Evolutionary conservation across 2,888 invertebrate species (phyloP), one percentile per base, ranked within the genome.

Genomic region (Eristalinus sepulchralis): DNA sequence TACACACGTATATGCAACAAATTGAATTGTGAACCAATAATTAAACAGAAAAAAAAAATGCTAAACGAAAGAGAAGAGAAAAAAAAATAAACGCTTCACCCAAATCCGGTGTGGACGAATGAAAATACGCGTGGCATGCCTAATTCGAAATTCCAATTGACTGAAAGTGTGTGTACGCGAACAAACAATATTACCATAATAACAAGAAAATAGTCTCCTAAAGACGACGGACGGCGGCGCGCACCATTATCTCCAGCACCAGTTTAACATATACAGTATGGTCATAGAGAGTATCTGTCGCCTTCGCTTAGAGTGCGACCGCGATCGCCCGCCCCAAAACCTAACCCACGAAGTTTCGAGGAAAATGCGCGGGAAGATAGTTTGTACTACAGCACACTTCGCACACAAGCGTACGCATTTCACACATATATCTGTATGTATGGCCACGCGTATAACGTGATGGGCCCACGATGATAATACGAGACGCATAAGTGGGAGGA

Each of bases 91-190:
- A 71, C 75, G 72, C 75, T 73, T 78, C 76, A 80, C 77, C 83
- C 84, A 79, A 83, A 81, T 79, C 78, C 81, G 80, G 83, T 83
- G 80, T 83, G 86, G 83, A 88, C 83, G 87, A 84, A 85, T 83
- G 86, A 75, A 84, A 85, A 84, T 89, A 89, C 90, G 90, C 90
- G 90, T 90, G 90, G 91, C 90, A 90, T 89, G 90, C 86, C 90
- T 89, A 90, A 90, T 89, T 88, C 88, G 86, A 90, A 90, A 90
- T 90, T 90, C 90, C 90, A 91, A 90, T 90, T 89, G 89, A 88
- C 89, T 89, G 89, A 89, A 88, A 90, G 73, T 79, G 62, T 79
- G 78, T 86, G 71, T 79, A 83, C 78, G 78, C 78, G 83, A 86
- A 86, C 86, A 70, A 73, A 82, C 82, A 75, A 75, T 71, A 86